Base-by-base conservation (phyloP, 2,888 invertebrate species). In the Hemicrepidius hirtus region DNA sequence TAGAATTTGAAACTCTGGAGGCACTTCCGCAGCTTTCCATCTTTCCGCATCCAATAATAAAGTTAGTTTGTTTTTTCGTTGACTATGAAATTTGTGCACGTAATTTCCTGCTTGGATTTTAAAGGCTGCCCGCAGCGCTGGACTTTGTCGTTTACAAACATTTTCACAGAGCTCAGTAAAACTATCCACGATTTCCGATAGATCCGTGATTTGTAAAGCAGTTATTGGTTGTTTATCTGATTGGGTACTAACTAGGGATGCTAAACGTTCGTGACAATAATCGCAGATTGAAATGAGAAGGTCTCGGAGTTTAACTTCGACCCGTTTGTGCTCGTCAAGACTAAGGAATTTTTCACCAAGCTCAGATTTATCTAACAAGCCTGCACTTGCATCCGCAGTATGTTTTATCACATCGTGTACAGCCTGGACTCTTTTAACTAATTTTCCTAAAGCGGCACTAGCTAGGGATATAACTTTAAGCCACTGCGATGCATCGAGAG, bases 21-120 rank as follows among this genome's bases (percentile, higher is more conserved):
- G 95, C 62, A 98, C 95, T 81, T 97, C 97, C 3, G 97, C 95
- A 79, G 94, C 92, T 82, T 95, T 96, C 99, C 99, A 99, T 73
- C 95, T 89, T 86, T 99, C 99, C 75, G 92, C 92, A 84, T 98
- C 98, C 50, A 99, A 88, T 40, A 97, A 90, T 74, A 95, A 86
- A 46, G 93, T 93, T 65, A 99, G 87, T 86, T 97, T 97, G 63
- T 91, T 92, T 86, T 96, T 95, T 53, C 96, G 90, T 82, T 97
- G 96, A 44, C 92, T 90, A 86, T 99, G 98, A 85, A 99, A 96
- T 81, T 94, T 92, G 82, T 95, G 94, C 63, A 97, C 94, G 87
- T 97, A 98, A 83, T 95, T 94, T 83, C 94, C 94, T 0, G 97
- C 96, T 90, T 97, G 94, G 74, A 93, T 93, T 86, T 95, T 95